Percentiles rank a stretch among this genome's conserved stretches.
phyloP scores from a whole-genome alignment of 2,797 vertebrate genomes.

The Galagoides demidoff region DNA sequence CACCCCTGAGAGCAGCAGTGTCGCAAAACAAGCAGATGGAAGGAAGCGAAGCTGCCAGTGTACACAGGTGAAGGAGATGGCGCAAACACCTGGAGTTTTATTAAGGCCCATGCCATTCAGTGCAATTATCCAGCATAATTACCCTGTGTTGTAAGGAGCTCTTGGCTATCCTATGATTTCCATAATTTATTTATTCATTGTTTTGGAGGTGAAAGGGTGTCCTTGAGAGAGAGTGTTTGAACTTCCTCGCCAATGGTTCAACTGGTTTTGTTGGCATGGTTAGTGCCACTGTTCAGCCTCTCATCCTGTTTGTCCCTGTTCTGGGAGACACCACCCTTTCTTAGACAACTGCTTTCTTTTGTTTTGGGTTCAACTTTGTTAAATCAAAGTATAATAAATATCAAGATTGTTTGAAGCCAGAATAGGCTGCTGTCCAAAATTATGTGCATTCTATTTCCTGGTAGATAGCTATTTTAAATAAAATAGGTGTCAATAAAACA shows the following conservation, averaged over 20 bases:
- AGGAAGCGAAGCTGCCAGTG: background rate
- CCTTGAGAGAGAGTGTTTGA: background rate
- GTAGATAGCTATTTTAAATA: background rate
- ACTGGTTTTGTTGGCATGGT: background rate
- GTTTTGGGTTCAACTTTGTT: slow-evolving; percentile 21
- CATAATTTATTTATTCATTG: background rate
- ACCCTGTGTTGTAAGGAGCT: background rate
- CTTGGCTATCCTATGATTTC: background rate
- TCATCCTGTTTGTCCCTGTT: background rate
- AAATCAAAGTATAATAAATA: slow-evolving; percentile 47
- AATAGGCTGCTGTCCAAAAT: background rate
- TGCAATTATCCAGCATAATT: background rate
- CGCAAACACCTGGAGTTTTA: background rate
- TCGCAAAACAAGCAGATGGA: background rate
- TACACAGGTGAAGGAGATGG: background rate
- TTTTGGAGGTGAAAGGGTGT: background rate
- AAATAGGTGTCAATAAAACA: background rate
- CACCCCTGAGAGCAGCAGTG: background rate
- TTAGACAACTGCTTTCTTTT: slow-evolving; percentile 25
- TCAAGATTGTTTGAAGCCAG: background rate
- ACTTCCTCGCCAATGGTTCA: background rate
- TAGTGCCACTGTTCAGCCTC: too few relatives aligned
- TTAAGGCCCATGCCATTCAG: background rate
- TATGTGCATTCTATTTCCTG: background rate
- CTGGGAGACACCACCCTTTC: slow-evolving; percentile 10